A percentile compares a stretch with the other conserved stretches of the same genome.
phyloP scores from a whole-genome alignment of 2,888 invertebrate genomes.

The Andrena flavipes region DNA sequence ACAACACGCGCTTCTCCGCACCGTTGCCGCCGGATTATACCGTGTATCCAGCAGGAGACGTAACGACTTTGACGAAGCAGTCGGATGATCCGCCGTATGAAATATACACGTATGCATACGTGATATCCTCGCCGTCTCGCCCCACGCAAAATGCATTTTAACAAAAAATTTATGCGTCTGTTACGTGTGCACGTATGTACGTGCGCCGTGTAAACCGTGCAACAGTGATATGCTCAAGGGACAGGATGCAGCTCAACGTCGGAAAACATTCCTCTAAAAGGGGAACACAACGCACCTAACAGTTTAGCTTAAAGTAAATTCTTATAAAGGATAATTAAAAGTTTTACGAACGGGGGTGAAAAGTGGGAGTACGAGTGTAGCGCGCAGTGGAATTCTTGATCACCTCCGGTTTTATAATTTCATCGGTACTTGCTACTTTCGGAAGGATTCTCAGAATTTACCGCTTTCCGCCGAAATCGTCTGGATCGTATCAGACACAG shows the following conservation, averaged over 20 bases:
- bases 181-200: conserved; percentile 7
- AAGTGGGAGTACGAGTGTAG: not conserved
- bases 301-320: not conserved
- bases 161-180: conserved; percentile 45
- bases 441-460: not conserved
- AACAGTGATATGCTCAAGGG: not conserved
- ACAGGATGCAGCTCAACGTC: not conserved
- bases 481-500: not conserved
- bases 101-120: conserved; percentile 9
- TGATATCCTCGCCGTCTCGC: not conserved
- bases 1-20: conserved; percentile 17
- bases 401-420: not conserved
- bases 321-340: not conserved
- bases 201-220: not conserved
- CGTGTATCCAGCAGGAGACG: conserved; percentile 5
- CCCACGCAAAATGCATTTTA: conserved; percentile 39
- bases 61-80: conserved; percentile 55
- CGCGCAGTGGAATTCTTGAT: no score
- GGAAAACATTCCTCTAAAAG: not conserved
- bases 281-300: not conserved
- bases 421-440: not conserved
- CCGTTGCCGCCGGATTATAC: conserved; percentile 45
- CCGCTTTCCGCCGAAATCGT: not conserved
- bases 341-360: not conserved
- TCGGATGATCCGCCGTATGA: conserved; percentile 40